Evolutionary conservation across 2,797 vertebrate species (phyloP), one percentile per base, ranked within the genome.

Genomic region (Enoplosus armatus): DNA sequence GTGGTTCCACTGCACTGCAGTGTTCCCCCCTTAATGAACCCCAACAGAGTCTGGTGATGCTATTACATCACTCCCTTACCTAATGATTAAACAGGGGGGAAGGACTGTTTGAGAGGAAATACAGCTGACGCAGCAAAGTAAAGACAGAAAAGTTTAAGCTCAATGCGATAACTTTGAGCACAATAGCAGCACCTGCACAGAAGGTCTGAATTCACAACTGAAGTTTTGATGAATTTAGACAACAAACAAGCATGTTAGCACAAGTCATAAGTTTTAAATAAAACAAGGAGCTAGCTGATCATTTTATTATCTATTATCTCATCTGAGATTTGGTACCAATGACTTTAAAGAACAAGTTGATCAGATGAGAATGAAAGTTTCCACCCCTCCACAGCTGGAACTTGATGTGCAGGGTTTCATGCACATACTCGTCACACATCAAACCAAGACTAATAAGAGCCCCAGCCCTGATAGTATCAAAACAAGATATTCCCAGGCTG

Each of bases 1-100:
- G 35, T 39, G 24, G 59, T 64, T 70, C 45, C n/a, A 22, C 53
- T 53, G 70, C 63, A 70, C 76, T 82, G 90, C 79, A 80, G 74
- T 29, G 59, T 22, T 22, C 45, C 9, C 72, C 71, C 82, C 48
- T 71, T 62, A 67, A 64, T 45, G 71, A 79, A 83, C 77, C 75
- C 75, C 80, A 80, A 22, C 64, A 58, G 45, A 1, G 48, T 65
- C 64, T 80, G 69, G 26, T 69, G 53, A 75, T 18, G 15, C 59
- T 31, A 33, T 85, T 84, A 63, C 73, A 77, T 88, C 47, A 84
- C 39, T 39, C 59, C 37, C 39, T 56, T 43, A 14, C 50, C 50
- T 77, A 90, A 87, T 84, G 83, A 87, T 91, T 89, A 63, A 89
- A 82, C 58, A 29, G 35, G 41, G 22, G 31, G 24, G 53, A 50